Evolutionary conservation across 2,888 invertebrate species (phyloP), one percentile per base, ranked within the genome.

Genomic region (Agrilus biguttatus): DNA sequence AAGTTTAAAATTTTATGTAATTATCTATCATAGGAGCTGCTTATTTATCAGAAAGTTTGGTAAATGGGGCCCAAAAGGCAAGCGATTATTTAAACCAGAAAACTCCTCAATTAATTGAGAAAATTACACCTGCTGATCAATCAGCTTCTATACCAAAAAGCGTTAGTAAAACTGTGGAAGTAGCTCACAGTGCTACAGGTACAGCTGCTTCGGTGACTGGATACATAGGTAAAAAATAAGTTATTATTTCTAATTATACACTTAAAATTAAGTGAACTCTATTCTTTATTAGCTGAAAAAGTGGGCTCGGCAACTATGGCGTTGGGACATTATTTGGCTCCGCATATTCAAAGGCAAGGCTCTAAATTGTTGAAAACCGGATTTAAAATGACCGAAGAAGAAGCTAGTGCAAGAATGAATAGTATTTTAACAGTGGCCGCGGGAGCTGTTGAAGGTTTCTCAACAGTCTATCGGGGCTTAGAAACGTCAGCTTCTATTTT

Each of bases 391-490:
- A 68, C 68, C 37, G 69, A 71, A 52, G 55, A 60, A 21, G 69
- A 76, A 40, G 76, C 78, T 1, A 65, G 71, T 13, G 65, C 66
- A 39, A 74, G 73, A 53, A 63, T 78, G 48, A 73, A 73, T 47
- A 71, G 73, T 21, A 73, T 76, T 3, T 54, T 81, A 41, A 78
- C 77, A 19, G 77, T 83, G 7, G 79, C 82, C 1, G 76, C 78
- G 1, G 80, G 80, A n/a, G 78, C 81, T 14, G 71, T 82, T 1
- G 75, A 77, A 61, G 83, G 83, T 2, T 76, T 82, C 53, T 71
- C 75, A 1, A 81, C 82, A 0, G 73, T 86, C 10, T 83, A 81
- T 58, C 67, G 74, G 52, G 77, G 83, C 3, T 62, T 86, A 34
- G 84, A 86, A 55, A 68, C 72, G 39, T 83, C 84, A 1, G 83